These are phyloP conservation scores for Cerastoderma edule DNA, from an alignment of 2,888 invertebrate genomes.

Conservation along the genomic window DNA sequence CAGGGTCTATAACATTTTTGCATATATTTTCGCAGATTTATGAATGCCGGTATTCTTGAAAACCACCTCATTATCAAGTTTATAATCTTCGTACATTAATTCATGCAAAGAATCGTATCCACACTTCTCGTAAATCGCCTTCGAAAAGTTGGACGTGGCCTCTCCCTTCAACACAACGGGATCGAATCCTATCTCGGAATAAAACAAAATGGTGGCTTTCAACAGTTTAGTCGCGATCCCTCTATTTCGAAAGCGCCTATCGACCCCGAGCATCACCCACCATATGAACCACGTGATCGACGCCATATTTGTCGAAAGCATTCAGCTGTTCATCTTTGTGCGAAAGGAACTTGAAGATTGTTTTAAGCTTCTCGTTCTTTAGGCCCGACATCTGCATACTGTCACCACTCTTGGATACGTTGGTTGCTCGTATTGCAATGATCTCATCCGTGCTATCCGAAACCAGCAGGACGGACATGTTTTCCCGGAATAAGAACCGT, in stretches of 20 bases:
- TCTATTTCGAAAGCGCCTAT: slow-evolving; percentile 22
- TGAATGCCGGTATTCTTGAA: slow-evolving; percentile 37
- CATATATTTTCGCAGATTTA: slow-evolving; percentile 35
- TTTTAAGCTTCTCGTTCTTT: not conserved
- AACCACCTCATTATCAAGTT: slow-evolving; percentile 23
- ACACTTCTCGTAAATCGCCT: slow-evolving; percentile 34
- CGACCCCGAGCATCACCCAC: slow-evolving; percentile 35
- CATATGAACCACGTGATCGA: slow-evolving; percentile 29
- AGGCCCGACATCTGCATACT: not conserved
- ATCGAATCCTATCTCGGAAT: slow-evolving; percentile 11
- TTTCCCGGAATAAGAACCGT: slow-evolving; percentile 1
- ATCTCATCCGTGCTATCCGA: slow-evolving; percentile 9
- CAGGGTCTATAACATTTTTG: not conserved
- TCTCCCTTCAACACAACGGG: slow-evolving; percentile 31
- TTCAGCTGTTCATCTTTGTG: slow-evolving; percentile 14
- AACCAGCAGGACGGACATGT: slow-evolving; percentile 10
- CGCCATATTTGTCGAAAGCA: slow-evolving; percentile 30
- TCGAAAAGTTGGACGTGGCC: slow-evolving; percentile 40
- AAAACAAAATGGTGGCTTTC: slow-evolving; percentile 27
- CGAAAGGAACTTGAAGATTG: not conserved
- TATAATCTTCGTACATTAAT: slow-evolving; percentile 31
- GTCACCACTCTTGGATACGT: not conserved
- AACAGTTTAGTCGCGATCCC: slow-evolving; percentile 35
- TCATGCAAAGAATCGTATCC: slow-evolving; percentile 32
- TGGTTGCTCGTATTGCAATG: slow-evolving; percentile 1